Conservation (phyloP, 2,113 vertebrate species). For the Chrysemys picta region DNA sequence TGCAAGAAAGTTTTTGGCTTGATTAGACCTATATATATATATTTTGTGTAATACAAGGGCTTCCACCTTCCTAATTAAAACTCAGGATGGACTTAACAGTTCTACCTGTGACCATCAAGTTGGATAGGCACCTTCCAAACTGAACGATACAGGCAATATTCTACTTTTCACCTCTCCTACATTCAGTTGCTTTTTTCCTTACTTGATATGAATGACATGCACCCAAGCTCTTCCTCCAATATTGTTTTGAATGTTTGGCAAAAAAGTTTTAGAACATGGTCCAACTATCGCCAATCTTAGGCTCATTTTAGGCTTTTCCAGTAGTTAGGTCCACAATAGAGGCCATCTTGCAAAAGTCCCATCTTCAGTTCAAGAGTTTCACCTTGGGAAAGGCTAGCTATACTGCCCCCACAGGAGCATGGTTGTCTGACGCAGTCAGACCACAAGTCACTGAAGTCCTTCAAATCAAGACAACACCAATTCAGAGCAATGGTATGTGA, state of each 20-base stretch:
- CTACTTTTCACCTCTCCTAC: neutral
- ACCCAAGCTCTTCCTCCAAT: neutral
- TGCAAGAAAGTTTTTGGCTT: neutral
- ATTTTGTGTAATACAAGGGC: neutral
- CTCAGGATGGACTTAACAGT: too few relatives aligned
- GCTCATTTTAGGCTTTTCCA: neutral
- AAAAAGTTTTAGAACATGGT: neutral
- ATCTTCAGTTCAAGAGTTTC: neutral
- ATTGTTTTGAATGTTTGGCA: neutral
- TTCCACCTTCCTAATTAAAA: neutral
- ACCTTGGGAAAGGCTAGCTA: neutral
- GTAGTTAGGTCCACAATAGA: neutral
- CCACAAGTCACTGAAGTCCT: neutral
- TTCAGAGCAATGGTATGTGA: neutral
- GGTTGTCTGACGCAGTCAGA: neutral
- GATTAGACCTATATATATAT: neutral
- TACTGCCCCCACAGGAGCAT: neutral
- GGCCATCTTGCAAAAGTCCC: neutral
- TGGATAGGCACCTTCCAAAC: neutral
- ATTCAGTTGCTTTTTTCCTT: neutral
- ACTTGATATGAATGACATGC: neutral
- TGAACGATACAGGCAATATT: neutral
- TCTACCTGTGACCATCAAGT: too few relatives aligned
- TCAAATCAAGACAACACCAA: neutral
- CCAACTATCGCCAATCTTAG: neutral